Evolutionary conservation across 2,888 invertebrate species (phyloP).

Genomic region (Achlya flavicornis): DNA sequence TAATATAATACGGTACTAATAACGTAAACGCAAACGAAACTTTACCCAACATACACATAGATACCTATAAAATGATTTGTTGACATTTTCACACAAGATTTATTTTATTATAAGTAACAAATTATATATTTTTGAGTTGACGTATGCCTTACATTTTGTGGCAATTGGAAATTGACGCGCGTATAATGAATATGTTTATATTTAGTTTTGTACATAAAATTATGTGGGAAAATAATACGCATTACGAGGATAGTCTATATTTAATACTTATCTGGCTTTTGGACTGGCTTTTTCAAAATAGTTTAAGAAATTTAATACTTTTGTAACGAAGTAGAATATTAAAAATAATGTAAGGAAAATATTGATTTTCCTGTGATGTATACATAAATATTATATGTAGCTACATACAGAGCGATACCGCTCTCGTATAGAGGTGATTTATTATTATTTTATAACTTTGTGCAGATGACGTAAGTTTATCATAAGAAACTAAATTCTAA

Average conservation of each 20-base stretch:
- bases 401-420: slow-evolving; percentile 9
- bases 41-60: slow-evolving; percentile 9
- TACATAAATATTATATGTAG: slow-evolving; percentile 30
- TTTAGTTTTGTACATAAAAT: slow-evolving; percentile 73
- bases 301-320: slow-evolving; percentile 63
- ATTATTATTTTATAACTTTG: slow-evolving; percentile 19
- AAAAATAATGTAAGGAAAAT: slow-evolving; percentile 42
- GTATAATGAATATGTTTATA: slow-evolving; percentile 42
- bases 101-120: slow-evolving; percentile 9
- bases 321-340: slow-evolving; percentile 58
- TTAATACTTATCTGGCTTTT: slow-evolving; percentile 73
- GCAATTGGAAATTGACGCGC: slow-evolving; percentile 16
- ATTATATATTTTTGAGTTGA: slow-evolving; percentile 31
- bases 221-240: slow-evolving; percentile 83
- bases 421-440: slow-evolving; percentile 23
- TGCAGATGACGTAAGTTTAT: slow-evolving; percentile 15
- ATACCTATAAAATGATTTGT: background rate
- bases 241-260: slow-evolving; percentile 78
- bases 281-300: slow-evolving; percentile 77
- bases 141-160: slow-evolving; percentile 27
- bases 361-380: slow-evolving; percentile 48
- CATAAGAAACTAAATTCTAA: slow-evolving; percentile 61
- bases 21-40: slow-evolving; percentile 13
- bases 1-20: slow-evolving; percentile 21
- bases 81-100: slow-evolving; percentile 9